phyloP scores from a whole-genome alignment of 2,888 invertebrate species.

The Athripsodes cinereus region DNA sequence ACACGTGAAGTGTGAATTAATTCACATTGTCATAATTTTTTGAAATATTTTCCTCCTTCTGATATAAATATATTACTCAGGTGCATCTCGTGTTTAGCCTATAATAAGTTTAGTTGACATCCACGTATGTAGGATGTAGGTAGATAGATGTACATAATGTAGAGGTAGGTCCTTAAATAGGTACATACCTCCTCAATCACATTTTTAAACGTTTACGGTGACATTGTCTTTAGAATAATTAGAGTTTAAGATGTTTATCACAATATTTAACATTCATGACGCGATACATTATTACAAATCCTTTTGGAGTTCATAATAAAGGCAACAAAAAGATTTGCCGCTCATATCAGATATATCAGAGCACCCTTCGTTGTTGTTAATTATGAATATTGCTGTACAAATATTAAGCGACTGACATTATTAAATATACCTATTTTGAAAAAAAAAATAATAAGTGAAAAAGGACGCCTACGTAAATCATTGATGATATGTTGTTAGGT shows the following conservation, averaged over 20 bases:
- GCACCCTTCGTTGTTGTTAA: not conserved
- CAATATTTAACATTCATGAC: not conserved
- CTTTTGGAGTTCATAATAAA: not conserved
- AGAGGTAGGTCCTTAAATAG: too few relatives aligned
- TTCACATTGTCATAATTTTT: too few relatives aligned
- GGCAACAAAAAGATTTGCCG: not conserved
- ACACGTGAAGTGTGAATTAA: too few relatives aligned
- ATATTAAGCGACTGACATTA: not conserved
- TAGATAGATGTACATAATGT: too few relatives aligned
- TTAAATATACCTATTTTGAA: too few relatives aligned
- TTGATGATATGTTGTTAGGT: not conserved
- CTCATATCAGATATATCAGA: not conserved
- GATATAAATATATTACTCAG: too few relatives aligned
- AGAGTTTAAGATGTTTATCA: not conserved
- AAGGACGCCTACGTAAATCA: not conserved
- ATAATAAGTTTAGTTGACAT: too few relatives aligned
- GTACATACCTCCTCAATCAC: too few relatives aligned
- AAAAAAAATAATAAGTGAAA: not conserved
- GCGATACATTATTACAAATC: not conserved
- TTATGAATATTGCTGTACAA: not conserved
- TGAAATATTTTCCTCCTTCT: too few relatives aligned
- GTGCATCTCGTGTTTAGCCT: too few relatives aligned
- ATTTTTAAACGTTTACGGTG: not conserved
- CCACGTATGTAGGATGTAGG: too few relatives aligned
- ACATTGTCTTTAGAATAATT: slow-evolving; percentile 2